A percentile compares a stretch with the other conserved stretches of the same genome.
Evolutionary conservation across 2,797 vertebrate genomes (phyloP).

Genomic region (Tolypeutes matacus): DNA sequence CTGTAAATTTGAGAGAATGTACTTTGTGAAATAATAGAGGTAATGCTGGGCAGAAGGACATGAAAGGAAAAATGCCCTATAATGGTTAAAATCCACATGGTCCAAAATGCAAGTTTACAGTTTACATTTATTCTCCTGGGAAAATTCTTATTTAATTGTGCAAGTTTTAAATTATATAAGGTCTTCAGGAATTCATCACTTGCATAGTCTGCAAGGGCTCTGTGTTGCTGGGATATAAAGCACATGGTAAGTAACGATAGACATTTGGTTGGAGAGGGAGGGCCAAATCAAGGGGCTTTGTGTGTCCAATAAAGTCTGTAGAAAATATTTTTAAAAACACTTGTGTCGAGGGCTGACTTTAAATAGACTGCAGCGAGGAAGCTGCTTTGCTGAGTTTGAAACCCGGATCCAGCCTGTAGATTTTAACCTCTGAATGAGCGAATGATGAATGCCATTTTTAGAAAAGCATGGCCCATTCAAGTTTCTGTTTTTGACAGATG

Average conservation of each 20-base stretch:
- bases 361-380: no score
- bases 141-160: background rate
- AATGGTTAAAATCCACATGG: background rate
- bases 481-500: background rate
- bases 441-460: background rate
- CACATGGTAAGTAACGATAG: background rate
- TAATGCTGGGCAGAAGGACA: background rate
- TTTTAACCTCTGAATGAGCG: background rate
- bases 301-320: background rate
- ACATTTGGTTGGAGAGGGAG: background rate
- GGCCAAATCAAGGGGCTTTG: background rate
- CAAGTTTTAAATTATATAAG: background rate
- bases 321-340: background rate
- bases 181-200: background rate
- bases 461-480: background rate
- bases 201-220: background rate
- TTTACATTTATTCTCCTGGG: background rate
- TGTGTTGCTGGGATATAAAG: background rate
- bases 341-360: no score
- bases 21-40: background rate
- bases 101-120: background rate
- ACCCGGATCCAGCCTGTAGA: background rate
- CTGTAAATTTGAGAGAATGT: background rate
- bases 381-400: no score
- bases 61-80: background rate